phyloP scores from a whole-genome alignment of 2,113 vertebrate genomes.

The Hippocampus zosterae region DNA sequence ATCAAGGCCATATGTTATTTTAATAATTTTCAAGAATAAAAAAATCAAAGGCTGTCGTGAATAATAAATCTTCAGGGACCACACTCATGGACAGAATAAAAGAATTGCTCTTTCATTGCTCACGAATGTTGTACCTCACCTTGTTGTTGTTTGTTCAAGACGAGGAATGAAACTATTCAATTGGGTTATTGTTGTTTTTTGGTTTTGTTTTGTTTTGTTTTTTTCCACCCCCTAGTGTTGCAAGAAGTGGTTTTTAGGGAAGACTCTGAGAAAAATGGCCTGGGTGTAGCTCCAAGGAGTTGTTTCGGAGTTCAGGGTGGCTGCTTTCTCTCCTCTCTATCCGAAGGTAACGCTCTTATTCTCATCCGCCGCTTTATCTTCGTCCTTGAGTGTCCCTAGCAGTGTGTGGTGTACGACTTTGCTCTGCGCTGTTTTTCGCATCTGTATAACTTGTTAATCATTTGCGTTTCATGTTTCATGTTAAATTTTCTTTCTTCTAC shows the following conservation, averaged over 20 bases:
- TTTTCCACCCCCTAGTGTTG: conserved; percentile 66
- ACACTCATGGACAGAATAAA: background rate
- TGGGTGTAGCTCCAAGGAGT: conserved; percentile 75
- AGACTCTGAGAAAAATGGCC: conserved; percentile 76
- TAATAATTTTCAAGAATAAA: too few relatives aligned
- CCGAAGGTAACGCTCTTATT: conserved; percentile 68
- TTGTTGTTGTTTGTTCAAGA: conserved; percentile 44
- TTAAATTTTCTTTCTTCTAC: background rate
- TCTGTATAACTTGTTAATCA: background rate
- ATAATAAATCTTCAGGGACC: background rate
- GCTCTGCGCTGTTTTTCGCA: background rate
- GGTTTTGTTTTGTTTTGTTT: conserved; percentile 54
- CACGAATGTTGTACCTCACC: conserved; percentile 26
- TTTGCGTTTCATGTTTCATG: background rate
- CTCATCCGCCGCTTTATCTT: background rate
- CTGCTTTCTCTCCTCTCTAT: conserved; percentile 79
- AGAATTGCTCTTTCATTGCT: background rate
- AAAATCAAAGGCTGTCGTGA: too few relatives aligned
- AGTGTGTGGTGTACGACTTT: background rate
- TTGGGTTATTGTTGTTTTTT: conserved; percentile 19
- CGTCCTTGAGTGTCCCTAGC: background rate
- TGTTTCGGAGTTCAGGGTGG: conserved; percentile 80
- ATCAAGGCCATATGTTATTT: too few relatives aligned
- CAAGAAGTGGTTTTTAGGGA: conserved; percentile 80
- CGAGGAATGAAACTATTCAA: conserved; percentile 44